These are phyloP conservation scores for Dorcus parallelipipedus DNA, from an alignment of 2,888 invertebrate genomes.

Conservation along the genomic window DNA sequence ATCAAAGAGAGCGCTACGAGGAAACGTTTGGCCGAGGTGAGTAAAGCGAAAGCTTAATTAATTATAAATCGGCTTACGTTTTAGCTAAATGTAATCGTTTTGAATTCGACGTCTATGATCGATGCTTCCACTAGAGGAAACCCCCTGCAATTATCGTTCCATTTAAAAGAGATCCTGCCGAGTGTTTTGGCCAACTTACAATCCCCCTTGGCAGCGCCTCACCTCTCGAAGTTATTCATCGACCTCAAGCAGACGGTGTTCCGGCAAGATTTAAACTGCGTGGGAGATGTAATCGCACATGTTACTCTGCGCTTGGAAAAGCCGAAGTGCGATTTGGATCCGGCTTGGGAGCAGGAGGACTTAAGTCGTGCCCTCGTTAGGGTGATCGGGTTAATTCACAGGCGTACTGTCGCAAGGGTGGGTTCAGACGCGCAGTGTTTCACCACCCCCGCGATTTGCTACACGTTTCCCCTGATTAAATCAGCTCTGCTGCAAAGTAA, in stretches of 20 bases:
- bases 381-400: constrained; percentile 59
- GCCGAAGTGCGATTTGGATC: constrained; percentile 76
- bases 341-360: constrained; percentile 72
- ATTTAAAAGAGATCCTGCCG: constrained; percentile 58
- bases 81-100: constrained; percentile 45
- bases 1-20: constrained; percentile 81
- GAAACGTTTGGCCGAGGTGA: constrained; percentile 61
- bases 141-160: constrained; percentile 51
- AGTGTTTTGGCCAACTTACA: constrained; percentile 61
- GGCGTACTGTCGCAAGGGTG: constrained; percentile 48
- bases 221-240: constrained; percentile 59
- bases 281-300: constrained; percentile 64
- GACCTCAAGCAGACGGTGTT: constrained; percentile 60
- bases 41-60: constrained; percentile 20
- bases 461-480: constrained; percentile 75
- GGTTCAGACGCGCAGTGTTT: constrained; percentile 42
- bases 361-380: constrained; percentile 60
- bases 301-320: constrained; percentile 71
- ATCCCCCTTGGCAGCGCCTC: constrained; percentile 75
- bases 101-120: constrained; percentile 52
- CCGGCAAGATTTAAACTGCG: constrained; percentile 41
- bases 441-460: constrained; percentile 76
- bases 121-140: constrained; percentile 55
- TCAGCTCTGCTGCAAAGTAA: constrained; percentile 51
- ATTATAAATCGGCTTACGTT: constrained; percentile 23